A percentile compares a stretch with the other conserved stretches of the same genome.
These are phyloP conservation scores for Henricia sp. DNA, from an alignment of 53 echinoderm and acorn worm species.

Conservation along the genomic window DNA sequence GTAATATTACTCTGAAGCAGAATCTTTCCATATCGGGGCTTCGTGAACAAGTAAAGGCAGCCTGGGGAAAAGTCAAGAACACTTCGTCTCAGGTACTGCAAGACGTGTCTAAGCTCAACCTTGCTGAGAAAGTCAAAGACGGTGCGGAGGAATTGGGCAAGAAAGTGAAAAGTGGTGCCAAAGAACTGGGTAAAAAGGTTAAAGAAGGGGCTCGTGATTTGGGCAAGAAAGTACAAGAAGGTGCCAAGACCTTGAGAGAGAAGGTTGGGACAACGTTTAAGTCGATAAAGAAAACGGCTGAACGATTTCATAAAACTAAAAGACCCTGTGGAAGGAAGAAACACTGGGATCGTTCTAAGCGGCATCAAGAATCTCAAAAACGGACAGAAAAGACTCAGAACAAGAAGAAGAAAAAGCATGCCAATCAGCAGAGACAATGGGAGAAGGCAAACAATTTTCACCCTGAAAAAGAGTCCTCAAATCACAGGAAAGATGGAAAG, in stretches of 20 bases:
- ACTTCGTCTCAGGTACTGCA: conserved; percentile 52
- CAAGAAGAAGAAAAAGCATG: background rate
- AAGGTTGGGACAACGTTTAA: conserved; percentile 19
- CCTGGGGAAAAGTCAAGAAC: conserved; percentile 64
- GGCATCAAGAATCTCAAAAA: background rate
- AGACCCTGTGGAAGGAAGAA: conserved; percentile 2
- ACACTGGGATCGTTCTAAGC: background rate
- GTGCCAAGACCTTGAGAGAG: conserved; percentile 48
- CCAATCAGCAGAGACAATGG: background rate
- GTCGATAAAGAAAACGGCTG: conserved; percentile 2
- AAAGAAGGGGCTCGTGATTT: too few species aligned
- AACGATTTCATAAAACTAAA: conserved; percentile 9
- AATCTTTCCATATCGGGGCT: conserved; percentile 52
- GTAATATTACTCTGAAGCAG: conserved; percentile 23
- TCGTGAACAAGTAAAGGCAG: conserved; percentile 54
- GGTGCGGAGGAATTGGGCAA: conserved; percentile 59
- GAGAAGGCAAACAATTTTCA: background rate
- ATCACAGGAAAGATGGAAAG: background rate
- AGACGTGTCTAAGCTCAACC: conserved; percentile 58
- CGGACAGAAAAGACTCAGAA: background rate
- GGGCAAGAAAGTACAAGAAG: too few species aligned
- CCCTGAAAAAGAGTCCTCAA: background rate
- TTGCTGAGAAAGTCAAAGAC: conserved; percentile 55
- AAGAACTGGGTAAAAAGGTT: conserved; percentile 11
- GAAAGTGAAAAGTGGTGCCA: conserved; percentile 25